A percentile compares a stretch with the other conserved stretches of the same genome.
Conservation (phyloP, 2,797 vertebrate species). For the Chaenodraco wilsoni region DNA sequence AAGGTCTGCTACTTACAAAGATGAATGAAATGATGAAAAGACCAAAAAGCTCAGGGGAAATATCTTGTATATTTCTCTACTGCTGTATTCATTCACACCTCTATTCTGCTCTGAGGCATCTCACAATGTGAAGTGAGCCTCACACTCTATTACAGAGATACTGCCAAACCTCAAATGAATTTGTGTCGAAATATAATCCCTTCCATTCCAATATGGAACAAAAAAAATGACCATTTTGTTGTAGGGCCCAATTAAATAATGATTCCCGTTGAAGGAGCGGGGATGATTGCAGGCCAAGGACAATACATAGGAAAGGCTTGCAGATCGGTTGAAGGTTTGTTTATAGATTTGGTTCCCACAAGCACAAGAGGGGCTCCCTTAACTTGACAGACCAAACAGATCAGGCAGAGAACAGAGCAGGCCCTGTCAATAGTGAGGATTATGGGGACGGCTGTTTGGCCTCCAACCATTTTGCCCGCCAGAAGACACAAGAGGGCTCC, state of each 20-base stretch:
- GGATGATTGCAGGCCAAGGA: conserved; percentile 68
- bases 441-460: conserved; percentile 78
- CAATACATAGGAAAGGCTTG: conserved; percentile 66
- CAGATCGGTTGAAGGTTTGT: conserved; percentile 74
- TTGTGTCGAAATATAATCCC: conserved; percentile 58
- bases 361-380: conserved; percentile 74
- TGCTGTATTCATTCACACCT: conserved; percentile 60
- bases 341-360: conserved; percentile 76
- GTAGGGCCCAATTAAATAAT: conserved; percentile 74
- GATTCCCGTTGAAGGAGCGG: conserved; percentile 68
- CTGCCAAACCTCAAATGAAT: conserved; percentile 42
- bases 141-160: conserved; percentile 57
- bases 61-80: conserved; percentile 67
- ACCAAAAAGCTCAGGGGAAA: conserved; percentile 64
- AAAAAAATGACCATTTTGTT: conserved; percentile 62
- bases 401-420: conserved; percentile 76
- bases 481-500: conserved; percentile 80
- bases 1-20: conserved; percentile 69
- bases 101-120: conserved; percentile 52
- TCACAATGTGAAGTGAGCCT: conserved; percentile 55
- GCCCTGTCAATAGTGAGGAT: conserved; percentile 77
- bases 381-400: conserved; percentile 80
- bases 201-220: conserved; percentile 45
- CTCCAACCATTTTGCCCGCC: conserved; percentile 76
- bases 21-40: conserved; percentile 68